Percentiles rank a stretch among this genome's conserved stretches.
Conservation (phyloP, 2,888 invertebrate species). For the Unio delphinus region DNA sequence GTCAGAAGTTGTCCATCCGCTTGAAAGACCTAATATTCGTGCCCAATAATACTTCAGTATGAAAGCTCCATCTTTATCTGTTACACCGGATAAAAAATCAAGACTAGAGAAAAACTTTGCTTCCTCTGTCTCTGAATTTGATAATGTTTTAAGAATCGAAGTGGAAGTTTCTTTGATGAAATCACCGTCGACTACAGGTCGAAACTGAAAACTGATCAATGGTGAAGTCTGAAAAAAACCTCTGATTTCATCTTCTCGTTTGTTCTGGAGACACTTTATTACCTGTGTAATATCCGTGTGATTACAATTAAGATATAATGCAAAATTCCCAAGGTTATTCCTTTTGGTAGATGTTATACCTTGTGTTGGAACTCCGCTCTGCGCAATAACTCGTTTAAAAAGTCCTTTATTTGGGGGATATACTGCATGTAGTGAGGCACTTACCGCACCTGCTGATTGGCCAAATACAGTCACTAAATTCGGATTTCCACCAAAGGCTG, state of each 20-base stretch:
- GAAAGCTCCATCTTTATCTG: not conserved
- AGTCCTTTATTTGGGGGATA: conserved; percentile 5
- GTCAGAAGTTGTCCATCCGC: too few relatives aligned
- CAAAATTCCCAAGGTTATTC: not conserved
- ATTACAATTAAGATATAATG: conserved; percentile 4
- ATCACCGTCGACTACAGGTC: conserved; percentile 5
- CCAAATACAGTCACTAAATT: conserved; percentile 15
- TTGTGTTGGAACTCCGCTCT: conserved; percentile 6
- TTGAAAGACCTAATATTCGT: too few relatives aligned
- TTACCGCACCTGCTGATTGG: conserved; percentile 12
- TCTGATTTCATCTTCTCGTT: not conserved
- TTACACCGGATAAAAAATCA: not conserved
- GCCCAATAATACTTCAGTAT: too few relatives aligned
- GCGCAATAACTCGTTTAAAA: conserved; percentile 10
- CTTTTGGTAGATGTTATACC: too few relatives aligned
- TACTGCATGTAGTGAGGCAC: conserved; percentile 7
- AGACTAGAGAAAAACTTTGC: conserved; percentile 1
- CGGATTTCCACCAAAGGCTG: conserved; percentile 12
- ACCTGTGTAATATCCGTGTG: not conserved
- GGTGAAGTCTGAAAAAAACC: too few relatives aligned
- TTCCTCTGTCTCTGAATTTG: conserved; percentile 1
- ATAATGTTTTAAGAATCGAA: not conserved
- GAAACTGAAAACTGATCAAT: not conserved
- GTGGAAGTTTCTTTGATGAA: conserved; percentile 1
- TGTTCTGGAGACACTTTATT: conserved; percentile 1